Base-by-base conservation (phyloP, 2,888 invertebrate species). In the Gymnocheta viridis region DNA sequence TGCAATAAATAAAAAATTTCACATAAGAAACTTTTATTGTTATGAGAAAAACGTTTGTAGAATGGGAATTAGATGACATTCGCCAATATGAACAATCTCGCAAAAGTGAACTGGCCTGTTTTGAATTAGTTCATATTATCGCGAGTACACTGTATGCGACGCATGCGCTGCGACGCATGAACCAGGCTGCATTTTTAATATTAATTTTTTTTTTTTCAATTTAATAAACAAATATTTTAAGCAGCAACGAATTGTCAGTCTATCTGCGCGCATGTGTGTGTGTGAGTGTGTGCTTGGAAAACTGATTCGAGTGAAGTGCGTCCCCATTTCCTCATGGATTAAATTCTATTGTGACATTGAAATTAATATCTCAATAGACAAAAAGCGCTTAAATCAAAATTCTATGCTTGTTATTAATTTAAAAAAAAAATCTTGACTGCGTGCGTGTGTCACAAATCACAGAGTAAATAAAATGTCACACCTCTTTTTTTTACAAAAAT, bases 311-410 rank as follows among this genome's bases (percentile, higher is more conserved):
- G 27, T 67, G 19, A 10, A 58, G 49, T 60, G 49, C 51, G 35
- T 44, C 29, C 12, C 14, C 5, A 4, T 35, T 14, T 14, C 19
- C 24, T 44, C 44, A 69, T 12, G 51, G 69, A 12, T 70, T 47
- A 72, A 72, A 79, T 47, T 54, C 54, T 70, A 47, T 69, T 64
- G 44, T 76, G 81, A 70, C 81, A 76, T 76, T 70, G 67, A 76
- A 74, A 74, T 41, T 49, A 38, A 44, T 58, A 44, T 14, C 29
- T 17, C 58, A 70, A 38, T n/a, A 54, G 19, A 4, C 54, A 67
- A 22, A n/a, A 32, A 17, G 17, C 17, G 7, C 2, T 56, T 47
- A 12, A 14, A 2, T 19, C 38, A 3, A 9, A 51, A 69, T 54
- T 54, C 44, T 66, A 14, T 9, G 4, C 0, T 24, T n/a, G 2